phyloP scores from a whole-genome alignment of 1,140 invertebrate species.

The Diabrotica undecimpunctata region DNA sequence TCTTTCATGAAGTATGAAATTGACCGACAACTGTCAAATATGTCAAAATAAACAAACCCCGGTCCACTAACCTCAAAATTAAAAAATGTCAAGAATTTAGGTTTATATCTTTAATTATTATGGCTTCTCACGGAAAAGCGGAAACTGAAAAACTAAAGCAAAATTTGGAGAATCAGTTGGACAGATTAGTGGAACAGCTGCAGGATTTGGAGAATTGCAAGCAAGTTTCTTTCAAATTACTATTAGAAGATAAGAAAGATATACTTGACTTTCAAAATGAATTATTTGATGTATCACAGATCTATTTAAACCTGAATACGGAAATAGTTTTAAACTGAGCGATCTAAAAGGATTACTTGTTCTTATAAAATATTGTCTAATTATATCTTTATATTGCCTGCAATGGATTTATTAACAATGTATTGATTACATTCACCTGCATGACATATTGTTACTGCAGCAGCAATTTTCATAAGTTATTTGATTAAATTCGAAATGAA shows the following conservation, averaged over 20 bases:
- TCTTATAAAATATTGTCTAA: no score
- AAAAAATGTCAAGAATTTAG: conserved; percentile 16
- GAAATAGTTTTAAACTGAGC: no score
- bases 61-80: conserved; percentile 21
- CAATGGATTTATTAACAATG: no score
- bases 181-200: conserved; percentile 68
- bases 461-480: no score
- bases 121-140: conserved; percentile 43
- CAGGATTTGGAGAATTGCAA: conserved; percentile 70
- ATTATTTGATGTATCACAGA: conserved; percentile 7
- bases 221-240: conserved; percentile 48
- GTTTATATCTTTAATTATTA: conserved; percentile 22
- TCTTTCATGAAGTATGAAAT: neutral
- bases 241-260: neutral
- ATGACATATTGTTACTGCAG: no score
- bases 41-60: conserved; percentile 29
- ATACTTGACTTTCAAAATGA: neutral
- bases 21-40: conserved; percentile 12
- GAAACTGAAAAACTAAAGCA: conserved; percentile 57
- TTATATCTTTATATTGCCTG: no score
- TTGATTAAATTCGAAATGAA: no score
- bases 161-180: conserved; percentile 71
- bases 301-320: neutral
- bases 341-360: no score
- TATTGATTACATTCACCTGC: no score